A percentile compares a stretch with the other conserved stretches of the same genome.
Conservation (phyloP, 2,888 invertebrate species). For the Eueremaeus valkanovi region DNA sequence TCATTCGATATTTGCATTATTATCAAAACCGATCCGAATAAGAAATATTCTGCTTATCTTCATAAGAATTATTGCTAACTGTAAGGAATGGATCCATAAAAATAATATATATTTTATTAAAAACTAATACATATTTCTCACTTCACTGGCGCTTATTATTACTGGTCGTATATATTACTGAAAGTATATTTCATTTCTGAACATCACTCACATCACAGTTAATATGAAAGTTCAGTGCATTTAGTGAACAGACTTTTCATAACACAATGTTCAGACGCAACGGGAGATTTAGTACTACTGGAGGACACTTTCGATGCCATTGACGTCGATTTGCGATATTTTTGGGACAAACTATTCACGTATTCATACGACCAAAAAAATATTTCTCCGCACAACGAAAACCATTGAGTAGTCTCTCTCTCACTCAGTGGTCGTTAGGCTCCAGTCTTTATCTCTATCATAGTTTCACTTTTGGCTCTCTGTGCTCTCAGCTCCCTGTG, state of each 20-base stretch:
- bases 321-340: background rate
- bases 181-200: slow-evolving; percentile 1
- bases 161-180: background rate
- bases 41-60: background rate
- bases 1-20: background rate
- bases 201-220: slow-evolving; percentile 4
- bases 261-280: background rate
- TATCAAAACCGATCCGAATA: background rate
- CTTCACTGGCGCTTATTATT: background rate
- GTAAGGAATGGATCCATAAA: slow-evolving; percentile 7
- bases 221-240: slow-evolving; percentile 1
- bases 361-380: background rate
- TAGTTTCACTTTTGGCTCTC: background rate
- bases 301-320: slow-evolving; percentile 12
- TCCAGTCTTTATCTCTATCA: background rate
- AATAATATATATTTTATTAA: slow-evolving; percentile 23
- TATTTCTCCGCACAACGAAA: slow-evolving; percentile 2
- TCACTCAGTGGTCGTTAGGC: slow-evolving; percentile 14
- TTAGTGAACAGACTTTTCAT: slow-evolving; percentile 13
- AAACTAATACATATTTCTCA: background rate
- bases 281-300: slow-evolving; percentile 1
- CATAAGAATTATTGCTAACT: background rate
- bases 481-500: background rate
- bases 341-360: slow-evolving; percentile 10
- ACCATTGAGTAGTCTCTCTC: background rate